Conservation (phyloP, 2,113 vertebrate species). For the Heterocephalus glaber region DNA sequence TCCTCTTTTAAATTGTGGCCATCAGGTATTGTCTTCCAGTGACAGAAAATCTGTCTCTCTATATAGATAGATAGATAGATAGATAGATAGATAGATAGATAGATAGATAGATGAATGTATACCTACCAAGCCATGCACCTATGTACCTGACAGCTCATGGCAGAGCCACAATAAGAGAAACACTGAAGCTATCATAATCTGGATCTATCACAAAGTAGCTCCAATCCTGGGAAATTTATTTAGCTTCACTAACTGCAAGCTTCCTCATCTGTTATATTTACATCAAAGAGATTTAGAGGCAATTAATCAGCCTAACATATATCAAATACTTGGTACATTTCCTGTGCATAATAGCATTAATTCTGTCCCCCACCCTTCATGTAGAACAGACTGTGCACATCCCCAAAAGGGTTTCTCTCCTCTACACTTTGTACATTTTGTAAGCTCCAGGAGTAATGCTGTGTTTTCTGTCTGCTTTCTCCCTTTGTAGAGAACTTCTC, state of each 20-base stretch:
- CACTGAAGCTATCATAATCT: not conserved
- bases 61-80: not conserved
- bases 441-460: not conserved
- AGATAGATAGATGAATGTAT: not conserved
- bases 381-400: rapidly evolving
- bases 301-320: not conserved
- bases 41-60: not conserved
- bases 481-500: not conserved
- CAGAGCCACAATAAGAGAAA: not conserved
- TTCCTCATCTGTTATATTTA: not conserved
- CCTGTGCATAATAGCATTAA: too few relatives aligned
- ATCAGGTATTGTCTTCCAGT: not conserved
- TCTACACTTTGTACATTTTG: too few relatives aligned
- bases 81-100: not conserved
- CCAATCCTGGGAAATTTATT: not conserved
- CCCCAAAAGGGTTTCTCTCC: not conserved
- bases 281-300: too few relatives aligned
- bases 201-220: not conserved
- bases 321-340: not conserved
- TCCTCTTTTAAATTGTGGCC: not conserved
- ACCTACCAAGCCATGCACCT: too few relatives aligned
- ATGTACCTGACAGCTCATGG: not conserved
- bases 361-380: too few relatives aligned
- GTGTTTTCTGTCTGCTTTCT: not conserved
- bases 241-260: not conserved